These are phyloP conservation scores for Cephalopholis sonnerati DNA, from an alignment of 2,113 vertebrate species.

Conservation along the genomic window DNA sequence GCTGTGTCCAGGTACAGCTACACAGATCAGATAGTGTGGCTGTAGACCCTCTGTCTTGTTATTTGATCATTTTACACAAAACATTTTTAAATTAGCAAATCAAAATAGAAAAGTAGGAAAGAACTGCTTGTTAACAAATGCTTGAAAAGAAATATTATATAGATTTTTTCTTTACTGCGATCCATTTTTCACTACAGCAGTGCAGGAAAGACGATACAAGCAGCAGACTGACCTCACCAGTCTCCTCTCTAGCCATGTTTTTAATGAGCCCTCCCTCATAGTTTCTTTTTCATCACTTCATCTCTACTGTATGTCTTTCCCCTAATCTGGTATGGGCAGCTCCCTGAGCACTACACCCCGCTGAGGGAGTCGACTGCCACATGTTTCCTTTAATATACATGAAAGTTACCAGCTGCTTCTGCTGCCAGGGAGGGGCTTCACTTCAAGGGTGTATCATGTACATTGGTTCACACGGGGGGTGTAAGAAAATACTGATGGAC, in stretches of 20 bases:
- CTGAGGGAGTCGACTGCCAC: slow-evolving; percentile 6
- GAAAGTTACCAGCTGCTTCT: slow-evolving; percentile 18
- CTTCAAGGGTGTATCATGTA: neutral
- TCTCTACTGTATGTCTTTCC: neutral
- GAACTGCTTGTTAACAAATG: neutral
- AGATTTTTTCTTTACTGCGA: neutral
- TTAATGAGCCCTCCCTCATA: slow-evolving; percentile 1
- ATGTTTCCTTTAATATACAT: slow-evolving; percentile 20
- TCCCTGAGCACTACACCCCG: neutral
- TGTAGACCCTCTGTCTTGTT: neutral
- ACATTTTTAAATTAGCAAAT: neutral
- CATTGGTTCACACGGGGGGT: neutral
- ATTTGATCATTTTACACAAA: neutral
- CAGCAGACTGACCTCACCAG: slow-evolving; percentile 4
- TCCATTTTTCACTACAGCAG: neutral
- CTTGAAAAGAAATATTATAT: neutral
- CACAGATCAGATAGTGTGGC: neutral
- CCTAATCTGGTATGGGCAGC: neutral
- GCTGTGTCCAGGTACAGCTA: neutral
- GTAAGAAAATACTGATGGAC: no score
- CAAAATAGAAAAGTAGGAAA: neutral
- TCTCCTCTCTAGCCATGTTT: neutral
- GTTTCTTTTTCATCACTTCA: neutral
- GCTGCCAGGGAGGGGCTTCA: neutral
- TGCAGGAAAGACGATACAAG: neutral